Evolutionary conservation across 2,888 invertebrate species (phyloP).

Genomic region (Horisme vitalbata): DNA sequence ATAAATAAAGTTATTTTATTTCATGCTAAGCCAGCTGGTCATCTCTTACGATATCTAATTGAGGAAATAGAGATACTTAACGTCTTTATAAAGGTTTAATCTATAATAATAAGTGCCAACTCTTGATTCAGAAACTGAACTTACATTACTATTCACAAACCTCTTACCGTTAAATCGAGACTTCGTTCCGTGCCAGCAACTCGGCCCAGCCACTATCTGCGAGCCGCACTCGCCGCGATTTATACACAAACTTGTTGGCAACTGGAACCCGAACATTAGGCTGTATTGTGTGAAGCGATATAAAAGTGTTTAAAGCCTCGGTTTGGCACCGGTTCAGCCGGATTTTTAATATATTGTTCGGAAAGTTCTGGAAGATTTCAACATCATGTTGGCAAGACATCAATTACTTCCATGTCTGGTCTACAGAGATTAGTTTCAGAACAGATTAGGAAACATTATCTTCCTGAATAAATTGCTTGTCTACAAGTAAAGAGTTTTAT

Average conservation of each 20-base stretch:
- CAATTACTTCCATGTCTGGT: slow-evolving; percentile 17
- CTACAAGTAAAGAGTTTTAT: no score
- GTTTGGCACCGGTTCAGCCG: slow-evolving; percentile 31
- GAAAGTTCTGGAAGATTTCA: slow-evolving; percentile 21
- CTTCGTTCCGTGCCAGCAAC: slow-evolving; percentile 23
- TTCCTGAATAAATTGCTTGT: no score
- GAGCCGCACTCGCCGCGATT: slow-evolving; percentile 29
- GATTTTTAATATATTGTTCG: slow-evolving; percentile 29
- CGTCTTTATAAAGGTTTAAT: no score
- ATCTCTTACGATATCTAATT: no score
- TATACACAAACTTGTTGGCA: slow-evolving; percentile 31
- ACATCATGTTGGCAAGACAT: slow-evolving; percentile 27
- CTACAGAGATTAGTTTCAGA: neutral
- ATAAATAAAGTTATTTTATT: no score
- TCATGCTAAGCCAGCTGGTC: no score
- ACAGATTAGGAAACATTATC: neutral
- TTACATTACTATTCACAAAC: slow-evolving; percentile 20
- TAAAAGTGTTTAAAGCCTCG: slow-evolving; percentile 35
- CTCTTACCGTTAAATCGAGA: slow-evolving; percentile 25
- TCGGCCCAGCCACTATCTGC: slow-evolving; percentile 25
- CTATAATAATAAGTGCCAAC: slow-evolving; percentile 15
- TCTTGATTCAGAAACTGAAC: slow-evolving; percentile 15
- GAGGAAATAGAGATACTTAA: no score
- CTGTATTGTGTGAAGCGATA: slow-evolving; percentile 31
- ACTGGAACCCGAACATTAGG: slow-evolving; percentile 35